Evolutionary conservation across 2,888 invertebrate genomes (phyloP), one percentile per base, ranked within the genome.

Genomic region (Temnothorax rugatulus): DNA sequence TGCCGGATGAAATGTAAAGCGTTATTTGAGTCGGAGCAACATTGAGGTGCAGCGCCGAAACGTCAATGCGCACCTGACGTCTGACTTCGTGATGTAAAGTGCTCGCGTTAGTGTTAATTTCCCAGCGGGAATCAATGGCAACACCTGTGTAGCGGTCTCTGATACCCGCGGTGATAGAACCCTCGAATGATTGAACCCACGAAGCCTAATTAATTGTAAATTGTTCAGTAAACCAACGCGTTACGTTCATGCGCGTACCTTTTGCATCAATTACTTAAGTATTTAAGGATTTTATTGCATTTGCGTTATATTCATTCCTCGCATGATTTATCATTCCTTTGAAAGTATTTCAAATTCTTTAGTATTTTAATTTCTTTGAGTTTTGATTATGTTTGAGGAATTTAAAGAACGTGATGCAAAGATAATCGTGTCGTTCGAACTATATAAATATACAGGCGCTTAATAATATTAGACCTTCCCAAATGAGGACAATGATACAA

Each of bases 51-150:
- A 13, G 9, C 34, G 50, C 44, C 34, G 38, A 76, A 25, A 68
- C 76, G 68, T 77, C 66, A 52, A 68, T 54, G 68, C 25, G 41
- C 68, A 77, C 54, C 77, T 77, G 77, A 76, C 52, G 54, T 76
- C 66, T 76, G 66, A 47, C 47, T 15, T 47, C 68, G 54, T 68
- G 77, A 77, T 77, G 68, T 54, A 77, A 77, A 68, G 68, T 77
- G 77, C 77, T 68, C 77, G 54, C 77, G 54, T 54, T 75, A 21
- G 34, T 47, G 50, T 50, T 77, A 77, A 77, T 77, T 77, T 77
- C 77, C 77, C 77, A 68, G 44, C 68, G 77, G 77, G 77, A 77
- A 77, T 77, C 77, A 77, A 77, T 77, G 68, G 68, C 68, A 77
- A 77, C 68, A 68, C 68, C 18, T 68, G 68, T 77, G 29, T 50